Conservation (phyloP, 2,113 vertebrate genomes). For the Nothobranchius kuhntae region DNA sequence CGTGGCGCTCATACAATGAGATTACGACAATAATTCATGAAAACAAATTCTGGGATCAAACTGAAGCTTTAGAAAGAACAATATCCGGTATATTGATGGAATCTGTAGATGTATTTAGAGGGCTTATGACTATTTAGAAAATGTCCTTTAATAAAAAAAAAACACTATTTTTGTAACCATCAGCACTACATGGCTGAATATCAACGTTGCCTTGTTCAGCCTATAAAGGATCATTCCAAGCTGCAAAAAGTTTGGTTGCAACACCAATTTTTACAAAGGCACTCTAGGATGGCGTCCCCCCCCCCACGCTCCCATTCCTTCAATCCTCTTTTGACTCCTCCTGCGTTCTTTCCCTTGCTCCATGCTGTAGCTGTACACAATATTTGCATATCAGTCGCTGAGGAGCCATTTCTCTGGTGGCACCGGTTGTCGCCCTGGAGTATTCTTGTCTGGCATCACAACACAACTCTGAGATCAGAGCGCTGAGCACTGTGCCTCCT, state of each 20-base stretch:
- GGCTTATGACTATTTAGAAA: too few species aligned
- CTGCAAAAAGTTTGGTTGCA: not conserved
- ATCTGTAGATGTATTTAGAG: too few species aligned
- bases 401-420: conserved; percentile 68
- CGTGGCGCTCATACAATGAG: not conserved
- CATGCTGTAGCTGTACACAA: conserved; percentile 26
- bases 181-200: not conserved
- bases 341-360: conserved; percentile 8
- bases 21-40: too few species aligned
- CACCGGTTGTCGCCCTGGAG: conserved; percentile 68
- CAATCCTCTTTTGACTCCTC: too few species aligned
- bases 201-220: conserved; percentile 32
- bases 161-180: not conserved
- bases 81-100: too few species aligned
- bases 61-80: too few species aligned
- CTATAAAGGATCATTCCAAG: conserved; percentile 1
- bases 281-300: conserved; percentile 33
- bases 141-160: too few species aligned
- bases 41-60: too few species aligned
- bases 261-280: conserved; percentile 22
- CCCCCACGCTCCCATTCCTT: not conserved
- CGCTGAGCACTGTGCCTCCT: conserved; percentile 58
- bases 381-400: conserved; percentile 72
- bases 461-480: conserved; percentile 74
- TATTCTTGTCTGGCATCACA: conserved; percentile 76